Evolutionary conservation across 2,113 vertebrate species (phyloP).

Genomic region (Scolopax mira): DNA sequence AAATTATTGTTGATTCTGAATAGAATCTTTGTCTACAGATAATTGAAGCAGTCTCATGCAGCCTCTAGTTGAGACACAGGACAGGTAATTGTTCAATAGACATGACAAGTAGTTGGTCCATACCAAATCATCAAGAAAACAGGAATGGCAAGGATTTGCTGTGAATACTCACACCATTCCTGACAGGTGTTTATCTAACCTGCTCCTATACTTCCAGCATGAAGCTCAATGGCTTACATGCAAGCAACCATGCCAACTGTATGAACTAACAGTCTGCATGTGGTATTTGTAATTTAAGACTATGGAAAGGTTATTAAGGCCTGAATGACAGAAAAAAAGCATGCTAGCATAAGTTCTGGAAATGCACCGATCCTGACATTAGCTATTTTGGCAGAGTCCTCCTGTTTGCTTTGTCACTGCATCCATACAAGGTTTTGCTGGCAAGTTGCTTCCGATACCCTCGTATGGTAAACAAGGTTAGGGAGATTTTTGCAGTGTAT

Average conservation of each 20-base stretch:
- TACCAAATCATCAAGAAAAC: not conserved
- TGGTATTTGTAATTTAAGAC: not conserved
- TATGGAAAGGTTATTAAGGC: not conserved
- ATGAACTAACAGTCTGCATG: not conserved
- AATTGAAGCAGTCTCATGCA: not conserved
- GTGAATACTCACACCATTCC: not conserved
- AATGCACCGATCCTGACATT: not conserved
- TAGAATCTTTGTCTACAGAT: not conserved
- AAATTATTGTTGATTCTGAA: not conserved
- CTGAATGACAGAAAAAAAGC: not conserved
- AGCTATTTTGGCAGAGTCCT: not conserved
- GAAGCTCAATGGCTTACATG: not conserved
- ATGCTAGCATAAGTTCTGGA: not conserved
- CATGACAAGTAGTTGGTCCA: not conserved
- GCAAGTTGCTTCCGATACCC: not conserved
- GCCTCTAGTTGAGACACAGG: not conserved
- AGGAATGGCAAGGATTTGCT: not conserved
- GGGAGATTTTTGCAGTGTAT: not conserved
- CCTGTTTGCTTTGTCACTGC: not conserved
- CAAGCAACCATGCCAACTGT: not conserved
- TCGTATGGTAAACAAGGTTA: fast-evolving
- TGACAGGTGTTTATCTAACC: not conserved
- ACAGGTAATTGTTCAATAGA: not conserved
- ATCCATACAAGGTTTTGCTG: not conserved
- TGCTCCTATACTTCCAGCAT: not conserved